Percentiles rank a stretch among this genome's conserved stretches.
phyloP scores from a whole-genome alignment of 1,140 invertebrate species.

The Hycleus phaleratus region DNA sequence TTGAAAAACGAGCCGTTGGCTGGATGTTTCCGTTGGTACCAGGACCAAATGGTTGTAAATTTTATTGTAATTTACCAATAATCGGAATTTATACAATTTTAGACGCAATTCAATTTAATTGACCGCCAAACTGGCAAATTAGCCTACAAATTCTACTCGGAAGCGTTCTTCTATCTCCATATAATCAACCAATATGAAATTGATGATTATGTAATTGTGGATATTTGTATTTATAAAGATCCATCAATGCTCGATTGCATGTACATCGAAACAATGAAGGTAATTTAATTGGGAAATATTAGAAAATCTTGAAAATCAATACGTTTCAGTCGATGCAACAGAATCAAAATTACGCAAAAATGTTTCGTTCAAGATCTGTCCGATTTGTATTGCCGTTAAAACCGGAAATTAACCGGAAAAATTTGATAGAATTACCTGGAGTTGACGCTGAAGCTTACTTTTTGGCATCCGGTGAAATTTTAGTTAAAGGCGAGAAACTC shows the following conservation, averaged over 20 bases:
- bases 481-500: slow-evolving; percentile 56
- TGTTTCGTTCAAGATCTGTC: slow-evolving; percentile 70
- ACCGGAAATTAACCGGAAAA: slow-evolving; percentile 19
- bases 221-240: slow-evolving; percentile 77
- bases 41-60: slow-evolving; percentile 53
- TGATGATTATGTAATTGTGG: slow-evolving; percentile 62
- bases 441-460: slow-evolving; percentile 47
- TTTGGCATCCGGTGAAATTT: slow-evolving; percentile 43
- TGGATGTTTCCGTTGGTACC: slow-evolving; percentile 62
- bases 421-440: slow-evolving; percentile 44
- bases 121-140: slow-evolving; percentile 53
- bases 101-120: slow-evolving; percentile 70
- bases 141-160: slow-evolving; percentile 54
- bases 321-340: slow-evolving; percentile 58
- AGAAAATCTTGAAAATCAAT: background rate
- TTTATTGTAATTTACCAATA: background rate
- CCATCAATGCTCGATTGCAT: slow-evolving; percentile 77
- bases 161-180: slow-evolving; percentile 79
- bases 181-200: slow-evolving; percentile 83
- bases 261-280: slow-evolving; percentile 73
- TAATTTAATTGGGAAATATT: slow-evolving; percentile 44
- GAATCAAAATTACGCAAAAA: slow-evolving; percentile 69
- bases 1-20: slow-evolving; percentile 55
- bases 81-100: slow-evolving; percentile 28
- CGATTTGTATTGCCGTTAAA: slow-evolving; percentile 58